phyloP scores from a whole-genome alignment of 1,140 invertebrate genomes.

The Cylas formicarius region DNA sequence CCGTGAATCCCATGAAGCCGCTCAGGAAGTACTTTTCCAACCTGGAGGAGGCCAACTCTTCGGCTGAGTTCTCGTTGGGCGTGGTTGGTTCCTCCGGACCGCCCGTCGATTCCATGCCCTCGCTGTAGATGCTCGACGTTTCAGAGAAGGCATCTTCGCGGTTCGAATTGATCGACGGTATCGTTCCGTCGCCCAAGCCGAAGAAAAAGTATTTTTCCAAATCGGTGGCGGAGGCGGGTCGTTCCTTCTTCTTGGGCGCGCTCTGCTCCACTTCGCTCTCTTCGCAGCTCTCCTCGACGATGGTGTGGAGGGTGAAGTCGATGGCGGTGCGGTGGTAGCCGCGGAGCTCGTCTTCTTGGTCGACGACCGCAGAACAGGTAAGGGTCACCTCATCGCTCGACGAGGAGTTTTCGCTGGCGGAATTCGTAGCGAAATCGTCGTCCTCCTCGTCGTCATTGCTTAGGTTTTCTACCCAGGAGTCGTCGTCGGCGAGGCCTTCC shows the following conservation, averaged over 20 bases:
- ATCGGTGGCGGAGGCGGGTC: constrained; percentile 68
- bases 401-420: constrained; percentile 51
- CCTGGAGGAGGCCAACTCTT: constrained; percentile 74
- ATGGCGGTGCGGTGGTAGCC: constrained; percentile 73
- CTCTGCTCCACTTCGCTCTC: constrained; percentile 72
- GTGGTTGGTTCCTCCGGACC: constrained; percentile 46
- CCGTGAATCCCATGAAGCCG: constrained; percentile 74
- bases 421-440: constrained; percentile 51
- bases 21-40: constrained; percentile 86
- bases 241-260: constrained; percentile 48
- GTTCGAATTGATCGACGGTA: constrained; percentile 43
- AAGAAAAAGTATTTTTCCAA: constrained; percentile 90
- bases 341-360: constrained; percentile 71
- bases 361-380: constrained; percentile 46
- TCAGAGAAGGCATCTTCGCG: constrained; percentile 72
- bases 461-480: constrained; percentile 80
- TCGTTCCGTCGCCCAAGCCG: constrained; percentile 64
- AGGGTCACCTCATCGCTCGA: constrained; percentile 50
- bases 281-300: constrained; percentile 89
- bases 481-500: constrained; percentile 76
- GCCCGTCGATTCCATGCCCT: constrained; percentile 63
- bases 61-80: constrained; percentile 47
- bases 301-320: constrained; percentile 87
- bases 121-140: constrained; percentile 79
- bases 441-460: constrained; percentile 58